Base-by-base conservation (phyloP, 1,140 invertebrate genomes). In the Sweltsa coloradensis region DNA sequence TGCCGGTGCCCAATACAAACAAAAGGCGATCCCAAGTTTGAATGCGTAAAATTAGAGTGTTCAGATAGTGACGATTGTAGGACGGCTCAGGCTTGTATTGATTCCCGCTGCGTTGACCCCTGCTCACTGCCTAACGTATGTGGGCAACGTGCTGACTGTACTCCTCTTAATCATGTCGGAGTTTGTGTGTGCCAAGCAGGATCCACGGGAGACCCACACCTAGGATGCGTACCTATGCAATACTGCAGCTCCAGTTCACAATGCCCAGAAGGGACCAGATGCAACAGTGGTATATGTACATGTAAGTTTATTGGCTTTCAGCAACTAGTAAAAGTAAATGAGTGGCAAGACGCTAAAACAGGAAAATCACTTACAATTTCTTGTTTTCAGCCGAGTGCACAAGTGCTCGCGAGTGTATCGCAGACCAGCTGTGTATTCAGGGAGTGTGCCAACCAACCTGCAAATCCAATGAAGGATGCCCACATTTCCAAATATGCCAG, bases 181-280 rank as follows among this genome's bases (percentile, higher is more conserved):
- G 68, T 83, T 11, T 94, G 89, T 57, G 75, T 74, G 5, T 94
- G 90, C 60, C 67, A 77, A 57, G 69, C 83, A 14, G 89, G 87
- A 16, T 83, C 76, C 47, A 89, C 86, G 7, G 89, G 89, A 39
- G 85, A 92, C 67, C 83, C 89, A 14, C 79, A 83, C 46, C 67
- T 89, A 24, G 86, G 86, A 7, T 90, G 87, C 59, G 77, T 85
- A 27, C 71, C 75, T 3, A 68, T 89, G 26, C 82, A 87, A 52
- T 86, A 85, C 55, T 92, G 88, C 59, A 78, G 76, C 39, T 63
- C 66, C 52, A 83, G 89, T 45, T 73, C 64, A 18, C 83, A 88
- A 55, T 92, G 88, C 59, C 76, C 85, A 5, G 73, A 82, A 5
- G 83, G 85, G 26, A 83, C 84, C 6, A 78, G 80, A 55, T 92